A percentile compares a stretch with the other conserved stretches of the same genome.
phyloP scores from a whole-genome alignment of 2,888 invertebrate species.

The Aromia moschata region DNA sequence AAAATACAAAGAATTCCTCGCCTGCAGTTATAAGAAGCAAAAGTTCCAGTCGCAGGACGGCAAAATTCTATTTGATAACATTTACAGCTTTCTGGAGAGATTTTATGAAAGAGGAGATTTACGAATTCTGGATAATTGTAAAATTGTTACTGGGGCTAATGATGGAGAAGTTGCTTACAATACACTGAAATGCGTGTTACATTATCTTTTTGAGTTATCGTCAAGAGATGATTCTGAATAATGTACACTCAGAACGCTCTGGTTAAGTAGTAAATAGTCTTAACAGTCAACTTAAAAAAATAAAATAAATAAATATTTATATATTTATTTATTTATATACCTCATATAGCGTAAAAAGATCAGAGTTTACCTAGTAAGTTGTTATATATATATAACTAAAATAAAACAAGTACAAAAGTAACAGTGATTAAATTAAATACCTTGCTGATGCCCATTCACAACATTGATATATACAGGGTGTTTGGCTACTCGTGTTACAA shows the following conservation, averaged over 20 bases:
- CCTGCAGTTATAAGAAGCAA: conserved; percentile 55
- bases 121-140: conserved; percentile 37
- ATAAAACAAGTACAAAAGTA: no score
- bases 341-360: background rate
- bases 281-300: no score
- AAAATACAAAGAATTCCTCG: conserved; percentile 50
- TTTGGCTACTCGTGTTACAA: no score
- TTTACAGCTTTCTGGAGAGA: conserved; percentile 44
- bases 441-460: no score
- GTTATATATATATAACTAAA: no score
- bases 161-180: conserved; percentile 44
- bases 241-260: no score
- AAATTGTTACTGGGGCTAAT: conserved; percentile 29
- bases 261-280: no score
- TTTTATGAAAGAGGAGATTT: conserved; percentile 42
- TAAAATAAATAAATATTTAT: background rate
- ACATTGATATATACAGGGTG: no score
- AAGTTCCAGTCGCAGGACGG: conserved; percentile 51
- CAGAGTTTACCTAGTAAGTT: no score
- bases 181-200: conserved; percentile 42
- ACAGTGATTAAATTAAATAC: no score
- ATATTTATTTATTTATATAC: background rate
- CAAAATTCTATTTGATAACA: conserved; percentile 49
- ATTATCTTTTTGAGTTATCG: conserved; percentile 21
- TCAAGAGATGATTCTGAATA: background rate